A percentile compares a stretch with the other conserved stretches of the same genome.
Evolutionary conservation across 2,797 vertebrate genomes (phyloP).

Genomic region (Poecilia gillii): DNA sequence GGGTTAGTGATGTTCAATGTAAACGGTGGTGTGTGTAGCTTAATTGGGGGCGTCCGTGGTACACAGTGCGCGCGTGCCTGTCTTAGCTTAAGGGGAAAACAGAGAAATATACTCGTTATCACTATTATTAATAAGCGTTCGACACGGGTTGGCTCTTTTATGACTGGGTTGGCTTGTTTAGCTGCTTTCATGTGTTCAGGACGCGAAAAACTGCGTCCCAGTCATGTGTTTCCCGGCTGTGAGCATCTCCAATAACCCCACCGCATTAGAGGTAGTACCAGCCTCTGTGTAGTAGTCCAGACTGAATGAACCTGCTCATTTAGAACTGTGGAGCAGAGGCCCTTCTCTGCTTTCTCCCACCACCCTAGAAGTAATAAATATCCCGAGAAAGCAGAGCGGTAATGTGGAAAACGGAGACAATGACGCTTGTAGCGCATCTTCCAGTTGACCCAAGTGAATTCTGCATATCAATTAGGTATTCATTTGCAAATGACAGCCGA

Average conservation of each 20-base stretch:
- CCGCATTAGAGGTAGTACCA: constrained; percentile 48
- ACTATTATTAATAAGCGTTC: fast-evolving
- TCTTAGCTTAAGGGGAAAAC: constrained; percentile 7
- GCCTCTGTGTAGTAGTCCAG: constrained; percentile 16
- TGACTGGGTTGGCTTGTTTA: background rate
- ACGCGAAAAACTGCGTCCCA: constrained; percentile 12
- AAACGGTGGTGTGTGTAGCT: constrained; percentile 18
- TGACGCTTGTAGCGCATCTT: constrained; percentile 40
- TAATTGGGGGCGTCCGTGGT: constrained; percentile 31
- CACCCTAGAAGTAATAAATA: constrained; percentile 20
- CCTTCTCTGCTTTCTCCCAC: constrained; percentile 3
- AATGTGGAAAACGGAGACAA: constrained; percentile 30
- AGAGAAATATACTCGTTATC: background rate
- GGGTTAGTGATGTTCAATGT: constrained; percentile 8
- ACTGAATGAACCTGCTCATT: constrained; percentile 37
- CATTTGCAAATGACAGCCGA: constrained; percentile 75
- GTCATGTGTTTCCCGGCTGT: constrained; percentile 48
- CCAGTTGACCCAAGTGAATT: constrained; percentile 66
- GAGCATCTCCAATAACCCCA: constrained; percentile 45
- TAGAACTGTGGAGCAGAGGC: constrained; percentile 16
- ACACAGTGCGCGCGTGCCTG: background rate
- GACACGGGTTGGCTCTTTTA: background rate
- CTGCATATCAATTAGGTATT: constrained; percentile 78
- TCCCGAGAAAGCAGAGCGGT: constrained; percentile 24
- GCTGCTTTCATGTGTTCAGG: background rate